Evolutionary conservation across 2,888 invertebrate genomes (phyloP).

Genomic region (Pseudococcus viburni): DNA sequence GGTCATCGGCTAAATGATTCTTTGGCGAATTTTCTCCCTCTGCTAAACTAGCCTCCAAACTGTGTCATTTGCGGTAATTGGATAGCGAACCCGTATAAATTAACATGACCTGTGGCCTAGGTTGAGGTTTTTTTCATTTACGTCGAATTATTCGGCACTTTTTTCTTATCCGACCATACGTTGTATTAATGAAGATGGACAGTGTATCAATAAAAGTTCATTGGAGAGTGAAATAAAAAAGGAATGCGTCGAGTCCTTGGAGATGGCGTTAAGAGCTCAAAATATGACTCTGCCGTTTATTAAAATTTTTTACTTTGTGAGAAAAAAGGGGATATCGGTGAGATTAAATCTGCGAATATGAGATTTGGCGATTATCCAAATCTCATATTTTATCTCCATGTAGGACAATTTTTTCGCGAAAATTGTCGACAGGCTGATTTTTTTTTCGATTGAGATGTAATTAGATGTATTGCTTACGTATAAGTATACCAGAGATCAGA

Average conservation of each 20-base stretch:
- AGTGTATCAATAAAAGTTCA: background rate
- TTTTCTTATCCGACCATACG: background rate
- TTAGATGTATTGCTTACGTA: background rate
- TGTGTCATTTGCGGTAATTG: constrained; percentile 17
- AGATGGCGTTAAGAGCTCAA: background rate
- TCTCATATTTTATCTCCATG: background rate
- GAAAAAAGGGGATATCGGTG: background rate
- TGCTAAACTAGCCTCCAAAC: background rate
- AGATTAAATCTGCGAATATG: background rate
- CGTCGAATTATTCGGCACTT: background rate
- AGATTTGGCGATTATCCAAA: background rate
- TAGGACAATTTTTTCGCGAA: background rate
- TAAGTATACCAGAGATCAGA: background rate
- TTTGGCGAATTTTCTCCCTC: background rate
- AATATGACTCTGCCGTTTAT: background rate
- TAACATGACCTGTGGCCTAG: constrained; percentile 19
- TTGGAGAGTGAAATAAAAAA: background rate
- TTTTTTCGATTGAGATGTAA: background rate
- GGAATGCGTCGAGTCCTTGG: background rate
- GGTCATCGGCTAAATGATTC: constrained; percentile 12
- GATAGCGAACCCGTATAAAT: constrained; percentile 48
- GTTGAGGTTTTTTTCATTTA: background rate
- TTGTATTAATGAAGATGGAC: background rate
- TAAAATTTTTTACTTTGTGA: background rate
- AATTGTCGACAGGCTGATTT: background rate